Evolutionary conservation across 1,140 invertebrate species (phyloP).

Genomic region (Mylabris phalerata): DNA sequence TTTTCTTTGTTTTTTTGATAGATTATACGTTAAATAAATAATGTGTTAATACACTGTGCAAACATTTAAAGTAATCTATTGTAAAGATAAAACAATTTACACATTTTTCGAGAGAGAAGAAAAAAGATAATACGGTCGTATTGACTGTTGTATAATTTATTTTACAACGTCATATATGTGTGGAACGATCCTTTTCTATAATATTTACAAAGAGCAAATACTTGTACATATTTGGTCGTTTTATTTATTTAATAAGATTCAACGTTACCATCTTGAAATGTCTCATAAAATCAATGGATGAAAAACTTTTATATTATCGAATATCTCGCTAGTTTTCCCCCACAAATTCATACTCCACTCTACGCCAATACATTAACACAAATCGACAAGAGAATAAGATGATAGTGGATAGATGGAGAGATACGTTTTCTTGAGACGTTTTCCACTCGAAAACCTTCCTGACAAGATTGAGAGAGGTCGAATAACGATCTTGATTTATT

Average conservation of each 20-base stretch:
- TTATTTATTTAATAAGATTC: constrained; percentile 15
- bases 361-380: too few relatives aligned
- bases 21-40: constrained; percentile 15
- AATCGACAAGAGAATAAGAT: too few relatives aligned
- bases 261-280: constrained; percentile 13
- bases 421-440: too few relatives aligned
- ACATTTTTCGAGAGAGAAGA: not conserved
- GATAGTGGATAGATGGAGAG: too few relatives aligned
- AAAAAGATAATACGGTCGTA: constrained; percentile 13
- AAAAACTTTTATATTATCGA: too few relatives aligned
- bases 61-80: constrained; percentile 14
- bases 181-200: not conserved
- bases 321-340: too few relatives aligned
- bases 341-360: too few relatives aligned
- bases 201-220: constrained; percentile 16
- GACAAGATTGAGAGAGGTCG: too few relatives aligned
- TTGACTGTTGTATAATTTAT: constrained; percentile 16
- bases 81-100: constrained; percentile 17
- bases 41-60: constrained; percentile 12
- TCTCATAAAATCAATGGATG: not conserved
- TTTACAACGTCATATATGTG: constrained; percentile 8
- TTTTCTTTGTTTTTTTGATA: constrained; percentile 10
- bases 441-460: too few relatives aligned
- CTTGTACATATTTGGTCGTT: constrained; percentile 15
- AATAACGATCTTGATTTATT: too few relatives aligned